Percentiles rank a stretch among this genome's conserved stretches.
These are phyloP conservation scores for Bergia puertoricense DNA, from an alignment of 92 coral and sea anemone species.

Conservation along the genomic window DNA sequence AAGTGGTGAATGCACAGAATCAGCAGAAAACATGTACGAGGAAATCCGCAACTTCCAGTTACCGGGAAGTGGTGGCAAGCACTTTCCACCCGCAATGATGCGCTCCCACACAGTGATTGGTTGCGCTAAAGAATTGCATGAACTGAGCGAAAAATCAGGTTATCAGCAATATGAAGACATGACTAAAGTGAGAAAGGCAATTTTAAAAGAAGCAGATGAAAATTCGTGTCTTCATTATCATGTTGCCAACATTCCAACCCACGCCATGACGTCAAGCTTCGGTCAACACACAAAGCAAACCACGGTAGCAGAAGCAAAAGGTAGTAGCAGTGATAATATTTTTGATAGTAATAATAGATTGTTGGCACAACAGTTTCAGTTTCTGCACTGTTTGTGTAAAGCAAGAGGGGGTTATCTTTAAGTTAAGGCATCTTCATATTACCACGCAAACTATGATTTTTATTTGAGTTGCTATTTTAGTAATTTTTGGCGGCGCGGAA, in stretches of 20 bases:
- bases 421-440: too few species aligned
- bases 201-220: not conserved
- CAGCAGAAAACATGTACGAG: constrained; percentile 1
- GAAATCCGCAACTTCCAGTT: not conserved
- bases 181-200: not conserved
- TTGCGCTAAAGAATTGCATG: not conserved
- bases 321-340: not conserved
- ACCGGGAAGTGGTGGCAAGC: not conserved
- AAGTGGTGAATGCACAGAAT: not conserved
- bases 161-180: constrained; percentile 31
- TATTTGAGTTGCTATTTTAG: too few species aligned
- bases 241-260: not conserved
- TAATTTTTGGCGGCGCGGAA: too few species aligned
- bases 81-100: not conserved
- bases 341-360: too few species aligned
- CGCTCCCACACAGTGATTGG: constrained; percentile 14
- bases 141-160: not conserved
- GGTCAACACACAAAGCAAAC: not conserved
- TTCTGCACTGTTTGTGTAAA: too few species aligned
- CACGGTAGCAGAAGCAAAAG: not conserved
- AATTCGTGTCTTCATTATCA: not conserved
- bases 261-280: not conserved
- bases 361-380: too few species aligned
- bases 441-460: too few species aligned
- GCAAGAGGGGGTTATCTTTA: too few species aligned